Percentiles rank a stretch among this genome's conserved stretches.
Conservation (phyloP, 2,797 vertebrate genomes). For the Pogoniulus pusillus region DNA sequence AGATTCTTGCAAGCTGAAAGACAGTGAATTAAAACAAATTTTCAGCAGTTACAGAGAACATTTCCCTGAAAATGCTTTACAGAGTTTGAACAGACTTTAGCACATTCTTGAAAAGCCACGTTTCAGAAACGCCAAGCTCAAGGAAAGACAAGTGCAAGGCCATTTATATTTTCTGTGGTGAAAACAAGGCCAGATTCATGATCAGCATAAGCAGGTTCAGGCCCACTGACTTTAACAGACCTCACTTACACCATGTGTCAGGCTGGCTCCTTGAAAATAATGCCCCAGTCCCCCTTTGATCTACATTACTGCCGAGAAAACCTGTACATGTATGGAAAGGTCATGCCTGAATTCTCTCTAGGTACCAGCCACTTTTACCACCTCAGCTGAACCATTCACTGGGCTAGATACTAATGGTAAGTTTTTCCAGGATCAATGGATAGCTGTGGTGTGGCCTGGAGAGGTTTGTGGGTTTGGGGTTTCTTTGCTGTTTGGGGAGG, state of each 20-base stretch:
- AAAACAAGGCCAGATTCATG: conserved; percentile 10
- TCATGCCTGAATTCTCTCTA: background rate
- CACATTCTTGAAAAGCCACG: background rate
- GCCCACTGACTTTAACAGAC: background rate
- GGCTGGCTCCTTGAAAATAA: background rate
- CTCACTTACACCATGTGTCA: background rate
- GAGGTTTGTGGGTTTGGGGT: background rate
- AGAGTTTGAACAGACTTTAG: background rate
- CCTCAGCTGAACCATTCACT: background rate
- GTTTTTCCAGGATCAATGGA: background rate
- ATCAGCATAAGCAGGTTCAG: background rate
- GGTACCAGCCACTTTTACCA: background rate
- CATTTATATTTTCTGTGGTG: background rate
- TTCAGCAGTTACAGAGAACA: background rate
- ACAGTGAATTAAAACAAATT: background rate
- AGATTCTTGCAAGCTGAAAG: background rate
- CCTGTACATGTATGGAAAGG: background rate
- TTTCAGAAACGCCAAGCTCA: background rate
- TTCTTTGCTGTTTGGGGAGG: background rate
- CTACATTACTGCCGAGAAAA: background rate
- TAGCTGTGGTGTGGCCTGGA: background rate
- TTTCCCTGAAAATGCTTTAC: background rate
- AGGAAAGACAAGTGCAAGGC: background rate
- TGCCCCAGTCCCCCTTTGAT: background rate
- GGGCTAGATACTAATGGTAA: background rate